Evolutionary conservation across 2,797 vertebrate species (phyloP), one percentile per base, ranked within the genome.

Genomic region (Meriones psammophilus): DNA sequence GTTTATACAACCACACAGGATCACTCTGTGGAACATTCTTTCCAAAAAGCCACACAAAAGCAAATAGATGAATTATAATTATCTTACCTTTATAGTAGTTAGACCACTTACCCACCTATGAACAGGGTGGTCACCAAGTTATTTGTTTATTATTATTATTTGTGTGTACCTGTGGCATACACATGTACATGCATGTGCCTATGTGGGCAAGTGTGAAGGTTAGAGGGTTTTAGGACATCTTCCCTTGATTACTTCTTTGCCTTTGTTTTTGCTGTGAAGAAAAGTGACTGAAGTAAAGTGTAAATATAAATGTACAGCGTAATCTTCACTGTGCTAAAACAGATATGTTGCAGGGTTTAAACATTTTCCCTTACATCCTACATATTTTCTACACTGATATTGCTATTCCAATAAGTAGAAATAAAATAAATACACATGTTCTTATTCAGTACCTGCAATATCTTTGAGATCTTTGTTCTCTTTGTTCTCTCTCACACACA

Each of bases 321-420:
- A 77, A 5, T 71, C 36, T 89, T 92, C n/a, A 84, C 14, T 74
- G 17, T 39, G 22, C 88, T 92, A 81, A 86, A 83, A 66, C 5
- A 88, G 39, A 20, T 62, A 76, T 9, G 28, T 60, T 93, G 68
- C 30, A 30, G 3, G 46, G 46, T 71, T 96, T 94, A 95, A 91
- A 58, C 56, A 92, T 62, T 66, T 94, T 78, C 90, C 60, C 73
- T 22, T 66, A n/a, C n/a, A 68, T 62, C 20, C 79, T 89, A 58
- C 3, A 20, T 50, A 33, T 94, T 92, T 71, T 24, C 17, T 77
- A 30, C 26, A 30, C 3, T 33, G 15, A 78, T 62, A 39, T 20
- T 69, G 8, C 81, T 93, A 73, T 93, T 62, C 12, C 7, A 62
- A 26, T 62, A 78, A 20, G 50, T 3, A 85, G 20, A 93, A 80